phyloP scores from a whole-genome alignment of 2,888 invertebrate genomes.

The Andrena trimmerana region DNA sequence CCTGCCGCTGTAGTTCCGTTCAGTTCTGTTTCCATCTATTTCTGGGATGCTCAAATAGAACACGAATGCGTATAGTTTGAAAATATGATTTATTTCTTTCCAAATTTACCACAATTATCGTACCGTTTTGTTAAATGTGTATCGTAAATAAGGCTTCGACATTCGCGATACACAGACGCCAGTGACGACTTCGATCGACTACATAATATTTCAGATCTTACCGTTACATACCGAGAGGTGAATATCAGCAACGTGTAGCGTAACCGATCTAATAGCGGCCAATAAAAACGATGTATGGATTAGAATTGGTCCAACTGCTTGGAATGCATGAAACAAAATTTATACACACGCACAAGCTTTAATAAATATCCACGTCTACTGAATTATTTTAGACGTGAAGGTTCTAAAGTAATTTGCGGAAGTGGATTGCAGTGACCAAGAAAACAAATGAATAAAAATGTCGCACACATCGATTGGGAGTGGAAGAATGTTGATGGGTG shows the following conservation, averaged over 20 bases:
- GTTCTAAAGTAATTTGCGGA: not conserved
- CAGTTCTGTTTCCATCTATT: not conserved
- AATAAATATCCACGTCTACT: no score
- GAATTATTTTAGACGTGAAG: not conserved
- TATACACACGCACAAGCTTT: no score
- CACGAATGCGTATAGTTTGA: not conserved
- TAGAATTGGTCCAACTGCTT: no score
- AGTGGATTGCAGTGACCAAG: not conserved
- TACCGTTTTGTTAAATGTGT: not conserved
- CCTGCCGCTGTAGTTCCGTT: no score
- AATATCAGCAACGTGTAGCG: no score
- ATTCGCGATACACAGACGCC: not conserved
- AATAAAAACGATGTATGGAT: no score
- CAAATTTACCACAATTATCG: not conserved
- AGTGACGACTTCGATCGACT: not conserved
- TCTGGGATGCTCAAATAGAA: not conserved
- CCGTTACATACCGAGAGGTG: no score
- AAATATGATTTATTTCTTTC: constrained; percentile 10
- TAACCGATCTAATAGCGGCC: no score
- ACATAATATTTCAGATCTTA: no score
- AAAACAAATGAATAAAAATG: not conserved
- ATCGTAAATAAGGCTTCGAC: not conserved
- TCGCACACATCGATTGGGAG: constrained; percentile 7
- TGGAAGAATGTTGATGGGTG: constrained; percentile 1
- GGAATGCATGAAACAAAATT: no score